Evolutionary conservation across 2,113 vertebrate species (phyloP).

Genomic region (Copsychus sechellarum): DNA sequence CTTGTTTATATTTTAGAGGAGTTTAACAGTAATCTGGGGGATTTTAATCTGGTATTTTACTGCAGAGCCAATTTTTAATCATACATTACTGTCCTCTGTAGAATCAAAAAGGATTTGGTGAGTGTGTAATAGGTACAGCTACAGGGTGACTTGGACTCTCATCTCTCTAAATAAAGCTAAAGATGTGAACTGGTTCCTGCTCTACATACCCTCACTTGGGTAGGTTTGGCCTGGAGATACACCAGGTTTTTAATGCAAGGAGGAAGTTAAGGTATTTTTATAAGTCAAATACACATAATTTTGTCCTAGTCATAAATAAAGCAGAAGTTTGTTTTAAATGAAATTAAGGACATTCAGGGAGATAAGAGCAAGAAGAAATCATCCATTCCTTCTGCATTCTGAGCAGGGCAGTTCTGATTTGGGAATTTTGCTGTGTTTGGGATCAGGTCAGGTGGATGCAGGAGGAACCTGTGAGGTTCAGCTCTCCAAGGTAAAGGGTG

Average conservation of each 20-base stretch:
- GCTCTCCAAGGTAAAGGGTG: neutral
- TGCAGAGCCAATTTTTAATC: neutral
- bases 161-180: neutral
- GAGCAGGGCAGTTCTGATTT: neutral
- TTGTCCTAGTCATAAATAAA: neutral
- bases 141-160: neutral
- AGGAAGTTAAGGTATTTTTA: neutral
- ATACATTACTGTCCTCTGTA: neutral
- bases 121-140: neutral
- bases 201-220: neutral
- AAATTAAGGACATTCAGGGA: neutral
- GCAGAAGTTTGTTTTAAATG: neutral
- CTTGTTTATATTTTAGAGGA: neutral
- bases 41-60: neutral
- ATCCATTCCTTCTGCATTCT: neutral
- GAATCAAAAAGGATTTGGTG: neutral
- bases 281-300: neutral
- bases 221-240: neutral
- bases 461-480: neutral
- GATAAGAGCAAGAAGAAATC: neutral
- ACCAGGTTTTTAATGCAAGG: neutral
- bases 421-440: neutral
- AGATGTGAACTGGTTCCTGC: neutral
- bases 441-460: neutral
- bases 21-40: neutral